phyloP scores from a whole-genome alignment of 2,888 invertebrate species.

The Drosophila percnosoma region DNA sequence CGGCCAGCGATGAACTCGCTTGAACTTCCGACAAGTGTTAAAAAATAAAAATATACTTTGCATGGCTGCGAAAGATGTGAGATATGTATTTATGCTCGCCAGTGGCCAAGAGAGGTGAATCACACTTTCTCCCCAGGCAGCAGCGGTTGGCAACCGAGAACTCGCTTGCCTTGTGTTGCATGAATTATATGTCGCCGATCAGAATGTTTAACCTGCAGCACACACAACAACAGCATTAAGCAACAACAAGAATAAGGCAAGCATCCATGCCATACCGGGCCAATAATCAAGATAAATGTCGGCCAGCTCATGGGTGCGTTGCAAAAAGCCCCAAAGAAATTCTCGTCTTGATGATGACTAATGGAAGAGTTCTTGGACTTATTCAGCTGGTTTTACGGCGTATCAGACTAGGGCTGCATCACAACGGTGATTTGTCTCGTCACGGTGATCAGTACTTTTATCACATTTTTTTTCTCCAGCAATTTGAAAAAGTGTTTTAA shows the following conservation, averaged over 20 bases:
- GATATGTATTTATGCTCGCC: conserved; percentile 7
- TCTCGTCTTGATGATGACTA: conserved; percentile 71
- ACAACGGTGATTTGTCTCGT: conserved; percentile 51
- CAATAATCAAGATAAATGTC: conserved; percentile 79
- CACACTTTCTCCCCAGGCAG: conserved; percentile 70
- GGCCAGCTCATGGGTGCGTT: conserved; percentile 70
- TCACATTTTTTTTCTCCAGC: conserved; percentile 4
- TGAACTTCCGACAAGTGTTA: conserved; percentile 66
- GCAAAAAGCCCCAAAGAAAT: conserved; percentile 54
- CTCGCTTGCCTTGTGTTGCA: conserved; percentile 41
- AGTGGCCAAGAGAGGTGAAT: conserved; percentile 61
- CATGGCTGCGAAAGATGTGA: conserved; percentile 25
- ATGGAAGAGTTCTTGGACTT: conserved; percentile 66
- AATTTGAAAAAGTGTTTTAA: conserved; percentile 28
- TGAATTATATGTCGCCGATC: conserved; percentile 72
- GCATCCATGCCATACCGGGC: conserved; percentile 23
- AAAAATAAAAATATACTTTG: conserved; percentile 36
- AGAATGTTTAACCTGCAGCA: conserved; percentile 51
- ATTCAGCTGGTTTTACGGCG: conserved; percentile 69
- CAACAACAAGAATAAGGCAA: conserved; percentile 1
- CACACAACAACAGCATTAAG: conserved; percentile 13
- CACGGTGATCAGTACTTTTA: conserved; percentile 54
- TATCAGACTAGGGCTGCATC: conserved; percentile 57
- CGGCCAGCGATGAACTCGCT: conserved; percentile 59
- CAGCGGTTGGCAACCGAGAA: conserved; percentile 4